Percentiles rank a stretch among this genome's conserved stretches.
phyloP scores from a whole-genome alignment of 1,140 invertebrate genomes.

The Zaprionus vittiger region DNA sequence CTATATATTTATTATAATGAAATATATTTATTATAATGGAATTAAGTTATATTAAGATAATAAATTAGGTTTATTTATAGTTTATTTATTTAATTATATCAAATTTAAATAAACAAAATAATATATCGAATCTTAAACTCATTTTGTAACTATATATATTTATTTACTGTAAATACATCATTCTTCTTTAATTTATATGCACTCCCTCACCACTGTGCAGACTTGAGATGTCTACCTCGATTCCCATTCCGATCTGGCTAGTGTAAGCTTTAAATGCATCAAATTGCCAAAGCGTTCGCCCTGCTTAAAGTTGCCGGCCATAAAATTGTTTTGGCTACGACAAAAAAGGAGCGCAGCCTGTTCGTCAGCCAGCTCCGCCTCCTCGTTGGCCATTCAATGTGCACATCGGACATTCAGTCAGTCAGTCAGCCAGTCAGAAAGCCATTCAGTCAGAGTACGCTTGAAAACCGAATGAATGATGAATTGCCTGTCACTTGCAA shows the following conservation, averaged over 20 bases:
- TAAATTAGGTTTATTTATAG: background rate
- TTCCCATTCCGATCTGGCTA: conserved; percentile 16
- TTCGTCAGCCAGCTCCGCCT: conserved; percentile 20
- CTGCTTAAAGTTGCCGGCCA: conserved; percentile 72
- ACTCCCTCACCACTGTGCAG: conserved; percentile 43
- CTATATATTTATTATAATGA: background rate
- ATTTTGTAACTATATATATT: background rate
- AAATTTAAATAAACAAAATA: background rate
- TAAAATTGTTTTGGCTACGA: conserved; percentile 74
- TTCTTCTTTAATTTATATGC: background rate
- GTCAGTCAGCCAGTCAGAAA: conserved; percentile 25
- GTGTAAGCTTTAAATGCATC: conserved; percentile 77
- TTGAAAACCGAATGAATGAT: conserved; percentile 78
- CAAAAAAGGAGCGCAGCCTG: conserved; percentile 63
- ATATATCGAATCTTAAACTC: background rate
- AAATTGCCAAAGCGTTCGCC: conserved; percentile 72
- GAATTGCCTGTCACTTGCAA: conserved; percentile 83
- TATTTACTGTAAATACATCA: background rate
- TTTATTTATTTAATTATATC: background rate
- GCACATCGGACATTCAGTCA: conserved; percentile 9
- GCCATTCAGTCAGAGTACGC: conserved; percentile 37
- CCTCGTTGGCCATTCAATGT: conserved; percentile 43
- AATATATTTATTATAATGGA: no score
- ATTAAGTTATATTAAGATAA: background rate
- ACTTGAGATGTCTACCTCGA: conserved; percentile 3